Evolutionary conservation across 2,888 invertebrate species (phyloP).

Genomic region (Nysson spinosus): DNA sequence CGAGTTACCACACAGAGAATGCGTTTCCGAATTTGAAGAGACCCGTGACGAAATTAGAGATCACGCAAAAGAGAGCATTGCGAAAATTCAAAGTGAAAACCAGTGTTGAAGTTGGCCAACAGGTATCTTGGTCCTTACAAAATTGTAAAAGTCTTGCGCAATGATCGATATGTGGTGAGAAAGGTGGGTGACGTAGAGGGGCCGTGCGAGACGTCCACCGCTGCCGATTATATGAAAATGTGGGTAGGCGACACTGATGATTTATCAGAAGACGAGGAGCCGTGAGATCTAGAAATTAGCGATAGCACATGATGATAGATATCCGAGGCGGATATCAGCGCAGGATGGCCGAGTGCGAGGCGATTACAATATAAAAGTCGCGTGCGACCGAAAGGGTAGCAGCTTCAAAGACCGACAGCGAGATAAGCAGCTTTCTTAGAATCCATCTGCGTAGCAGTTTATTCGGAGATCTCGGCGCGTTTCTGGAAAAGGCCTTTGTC

Average conservation of each 20-base stretch:
- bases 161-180: conserved; percentile 63
- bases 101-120: conserved; percentile 25
- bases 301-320: no score
- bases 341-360: no score
- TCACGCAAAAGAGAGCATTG: neutral
- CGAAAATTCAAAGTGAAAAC: conserved; percentile 17
- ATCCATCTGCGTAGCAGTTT: no score
- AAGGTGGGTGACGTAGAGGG: conserved; percentile 63
- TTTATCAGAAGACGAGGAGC: neutral
- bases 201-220: conserved; percentile 55
- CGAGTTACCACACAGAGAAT: neutral
- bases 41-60: neutral
- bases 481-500: no score
- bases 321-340: no score
- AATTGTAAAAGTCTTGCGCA: conserved; percentile 47
- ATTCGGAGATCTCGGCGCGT: no score
- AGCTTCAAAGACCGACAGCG: no score
- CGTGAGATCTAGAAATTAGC: no score
- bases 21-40: neutral
- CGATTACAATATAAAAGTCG: no score
- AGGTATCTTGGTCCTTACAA: conserved; percentile 32
- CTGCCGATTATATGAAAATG: conserved; percentile 59
- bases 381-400: no score
- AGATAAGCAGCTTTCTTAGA: no score
- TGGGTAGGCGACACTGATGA: conserved; percentile 23